Percentiles rank a stretch among this genome's conserved stretches.
phyloP scores from a whole-genome alignment of 2,113 vertebrate species.

The Crotophaga sulcirostris region DNA sequence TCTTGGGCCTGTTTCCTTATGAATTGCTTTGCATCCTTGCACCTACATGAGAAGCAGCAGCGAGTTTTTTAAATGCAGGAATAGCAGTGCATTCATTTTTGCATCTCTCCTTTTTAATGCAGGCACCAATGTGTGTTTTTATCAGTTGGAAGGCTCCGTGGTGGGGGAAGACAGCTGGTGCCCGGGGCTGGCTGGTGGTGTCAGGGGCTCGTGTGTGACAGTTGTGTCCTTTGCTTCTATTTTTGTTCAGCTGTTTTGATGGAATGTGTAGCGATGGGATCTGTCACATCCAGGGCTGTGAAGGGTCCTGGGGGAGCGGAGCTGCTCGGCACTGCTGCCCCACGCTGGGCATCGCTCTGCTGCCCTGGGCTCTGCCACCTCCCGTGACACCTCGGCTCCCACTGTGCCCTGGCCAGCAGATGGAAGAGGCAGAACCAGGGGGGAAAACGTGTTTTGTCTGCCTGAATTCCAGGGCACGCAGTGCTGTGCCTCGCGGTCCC shows the following conservation, averaged over 20 bases:
- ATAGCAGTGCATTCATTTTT: background rate
- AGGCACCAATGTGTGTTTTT: background rate
- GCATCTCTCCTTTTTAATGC: background rate
- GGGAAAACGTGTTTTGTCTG: background rate
- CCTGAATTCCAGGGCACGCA: background rate
- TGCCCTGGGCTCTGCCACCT: background rate
- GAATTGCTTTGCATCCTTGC: background rate
- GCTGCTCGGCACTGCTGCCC: background rate
- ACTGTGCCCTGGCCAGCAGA: background rate
- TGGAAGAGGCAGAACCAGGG: background rate
- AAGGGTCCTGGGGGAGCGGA: background rate
- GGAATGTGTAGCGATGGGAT: background rate
- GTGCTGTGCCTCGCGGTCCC: background rate
- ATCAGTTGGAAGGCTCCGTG: background rate
- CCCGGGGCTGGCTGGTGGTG: background rate
- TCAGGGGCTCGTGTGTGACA: background rate
- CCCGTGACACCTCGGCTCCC: rapidly evolving
- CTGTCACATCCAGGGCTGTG: background rate
- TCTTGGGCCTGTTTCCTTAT: background rate
- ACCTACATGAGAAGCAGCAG: rapidly evolving
- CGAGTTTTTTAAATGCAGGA: background rate
- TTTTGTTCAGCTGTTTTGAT: background rate
- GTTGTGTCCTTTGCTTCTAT: slow-evolving; percentile 33
- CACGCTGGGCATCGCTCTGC: background rate
- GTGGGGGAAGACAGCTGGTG: slow-evolving; percentile 14